Percentiles rank a stretch among this genome's conserved stretches.
phyloP scores from a whole-genome alignment of 2,888 invertebrate species.

The Chalcosyrphus nemorum region DNA sequence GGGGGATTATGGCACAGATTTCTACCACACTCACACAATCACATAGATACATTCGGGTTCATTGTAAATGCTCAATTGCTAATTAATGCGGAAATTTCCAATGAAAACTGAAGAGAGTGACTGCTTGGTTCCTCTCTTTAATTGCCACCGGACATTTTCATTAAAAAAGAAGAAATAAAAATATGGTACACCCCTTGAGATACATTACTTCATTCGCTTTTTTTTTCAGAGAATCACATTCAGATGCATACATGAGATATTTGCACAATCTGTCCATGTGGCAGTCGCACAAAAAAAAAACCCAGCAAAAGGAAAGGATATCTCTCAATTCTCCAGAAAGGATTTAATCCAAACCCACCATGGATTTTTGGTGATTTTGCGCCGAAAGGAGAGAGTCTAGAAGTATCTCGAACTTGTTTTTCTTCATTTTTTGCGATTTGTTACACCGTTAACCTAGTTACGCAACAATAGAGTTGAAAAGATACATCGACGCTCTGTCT shows the following conservation, averaged over 20 bases:
- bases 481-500: not conserved
- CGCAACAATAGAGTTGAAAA: constrained; percentile 57
- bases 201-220: no score
- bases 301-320: no score
- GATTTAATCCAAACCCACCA: constrained; percentile 24
- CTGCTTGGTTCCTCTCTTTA: constrained; percentile 26
- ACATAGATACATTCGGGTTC: constrained; percentile 32
- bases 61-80: constrained; percentile 65
- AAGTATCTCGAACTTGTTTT: not conserved
- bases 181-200: constrained; percentile 27
- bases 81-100: constrained; percentile 73
- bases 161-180: constrained; percentile 33
- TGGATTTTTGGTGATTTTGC: constrained; percentile 67
- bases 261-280: constrained; percentile 51
- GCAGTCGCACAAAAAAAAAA: constrained; percentile 4
- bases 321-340: not conserved
- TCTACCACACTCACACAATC: not conserved
- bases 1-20: constrained; percentile 48
- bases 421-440: not conserved
- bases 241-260: constrained; percentile 36
- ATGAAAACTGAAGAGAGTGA: constrained; percentile 55
- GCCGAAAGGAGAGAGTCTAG: constrained; percentile 34
- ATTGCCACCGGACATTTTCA: constrained; percentile 71
- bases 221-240: constrained; percentile 16
- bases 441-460: constrained; percentile 67